Conservation (phyloP, 2,797 vertebrate genomes). For the Tachyglossus aculeatus region DNA sequence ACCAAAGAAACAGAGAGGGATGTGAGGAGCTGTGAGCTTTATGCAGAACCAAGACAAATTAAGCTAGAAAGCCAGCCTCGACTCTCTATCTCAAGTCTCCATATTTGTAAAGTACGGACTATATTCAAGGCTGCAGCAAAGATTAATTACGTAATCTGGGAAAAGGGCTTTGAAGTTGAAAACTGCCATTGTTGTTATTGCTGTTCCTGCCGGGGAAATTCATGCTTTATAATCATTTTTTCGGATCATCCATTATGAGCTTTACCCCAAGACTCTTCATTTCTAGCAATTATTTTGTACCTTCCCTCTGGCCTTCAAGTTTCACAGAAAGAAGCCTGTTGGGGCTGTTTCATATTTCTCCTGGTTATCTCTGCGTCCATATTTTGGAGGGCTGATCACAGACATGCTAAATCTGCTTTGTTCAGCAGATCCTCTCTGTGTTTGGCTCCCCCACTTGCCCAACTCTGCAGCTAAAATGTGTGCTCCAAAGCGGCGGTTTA, state of each 20-base stretch:
- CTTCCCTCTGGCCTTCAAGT: background rate
- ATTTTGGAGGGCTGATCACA: background rate
- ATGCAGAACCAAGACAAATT: too few relatives aligned
- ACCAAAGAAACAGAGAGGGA: too few relatives aligned
- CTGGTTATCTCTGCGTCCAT: background rate
- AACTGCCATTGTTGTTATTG: background rate
- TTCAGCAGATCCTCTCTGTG: background rate
- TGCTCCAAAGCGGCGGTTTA: background rate
- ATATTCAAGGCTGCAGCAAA: background rate
- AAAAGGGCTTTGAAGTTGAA: background rate
- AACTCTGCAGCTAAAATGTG: conserved; percentile 7
- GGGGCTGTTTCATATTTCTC: background rate
- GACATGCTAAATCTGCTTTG: background rate
- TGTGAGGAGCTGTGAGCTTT: too few relatives aligned
- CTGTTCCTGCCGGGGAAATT: background rate
- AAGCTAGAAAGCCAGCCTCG: background rate
- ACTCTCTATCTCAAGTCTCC: accelerated
- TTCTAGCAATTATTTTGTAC: background rate
- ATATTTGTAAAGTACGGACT: background rate
- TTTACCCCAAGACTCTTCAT: background rate
- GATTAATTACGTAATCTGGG: background rate
- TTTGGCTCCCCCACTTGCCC: background rate
- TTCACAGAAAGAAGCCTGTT: background rate
- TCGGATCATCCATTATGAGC: background rate
- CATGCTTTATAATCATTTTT: background rate